Percentiles rank a stretch among this genome's conserved stretches.
These are phyloP conservation scores for Periplaneta americana DNA, from an alignment of 1,140 invertebrate genomes.

Conservation along the genomic window DNA sequence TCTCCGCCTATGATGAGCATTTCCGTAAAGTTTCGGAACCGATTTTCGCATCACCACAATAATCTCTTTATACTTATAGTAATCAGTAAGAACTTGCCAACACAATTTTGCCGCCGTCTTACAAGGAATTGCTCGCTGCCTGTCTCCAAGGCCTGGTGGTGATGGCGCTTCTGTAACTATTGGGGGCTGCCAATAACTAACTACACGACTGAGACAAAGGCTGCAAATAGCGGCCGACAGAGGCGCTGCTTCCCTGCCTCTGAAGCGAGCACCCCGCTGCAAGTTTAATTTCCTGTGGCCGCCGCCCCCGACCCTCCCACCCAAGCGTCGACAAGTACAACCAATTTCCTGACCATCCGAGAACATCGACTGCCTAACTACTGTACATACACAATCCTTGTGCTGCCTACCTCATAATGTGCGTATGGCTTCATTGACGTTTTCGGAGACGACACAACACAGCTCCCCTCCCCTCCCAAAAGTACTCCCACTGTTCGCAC, in stretches of 20 bases:
- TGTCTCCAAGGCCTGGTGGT: too few species aligned
- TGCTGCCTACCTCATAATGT: neutral
- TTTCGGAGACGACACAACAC: neutral
- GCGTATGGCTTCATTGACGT: neutral
- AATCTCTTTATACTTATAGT: too few species aligned
- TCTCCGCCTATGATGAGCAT: too few species aligned
- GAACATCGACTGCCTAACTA: neutral
- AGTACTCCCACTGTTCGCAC: neutral
- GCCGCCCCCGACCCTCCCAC: neutral
- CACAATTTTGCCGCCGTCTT: too few species aligned
- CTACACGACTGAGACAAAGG: neutral
- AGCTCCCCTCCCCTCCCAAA: neutral
- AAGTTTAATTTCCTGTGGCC: neutral
- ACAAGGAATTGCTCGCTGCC: too few species aligned
- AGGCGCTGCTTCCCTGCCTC: neutral
- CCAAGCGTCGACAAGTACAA: neutral
- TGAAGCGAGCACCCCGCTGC: neutral
- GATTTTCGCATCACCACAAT: too few species aligned
- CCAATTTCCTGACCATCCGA: neutral
- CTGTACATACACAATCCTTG: neutral
- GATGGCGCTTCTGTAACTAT: too few species aligned
- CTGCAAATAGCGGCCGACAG: neutral
- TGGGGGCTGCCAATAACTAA: neutral
- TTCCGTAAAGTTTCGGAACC: too few species aligned
- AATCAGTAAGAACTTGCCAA: too few species aligned